These are phyloP conservation scores for Ricordea florida DNA, from an alignment of 92 coral and sea anemone species.

Conservation along the genomic window DNA sequence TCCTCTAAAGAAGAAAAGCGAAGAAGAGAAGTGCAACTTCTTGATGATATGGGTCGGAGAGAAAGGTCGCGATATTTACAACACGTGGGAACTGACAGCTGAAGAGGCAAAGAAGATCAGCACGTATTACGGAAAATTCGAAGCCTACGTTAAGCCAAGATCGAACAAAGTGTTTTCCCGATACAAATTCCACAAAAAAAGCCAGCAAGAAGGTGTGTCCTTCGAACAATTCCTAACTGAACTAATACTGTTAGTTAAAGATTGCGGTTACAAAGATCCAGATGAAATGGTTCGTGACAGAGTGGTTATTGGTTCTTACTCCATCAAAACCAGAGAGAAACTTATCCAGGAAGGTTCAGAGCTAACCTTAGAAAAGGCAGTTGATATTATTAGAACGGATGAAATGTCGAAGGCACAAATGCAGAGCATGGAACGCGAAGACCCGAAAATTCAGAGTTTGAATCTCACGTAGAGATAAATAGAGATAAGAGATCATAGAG, in stretches of 20 bases:
- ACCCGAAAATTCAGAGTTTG: conserved; percentile 3
- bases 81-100: conserved; percentile 49
- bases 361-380: conserved; percentile 54
- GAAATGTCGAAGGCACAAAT: conserved; percentile 49
- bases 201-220: conserved; percentile 27
- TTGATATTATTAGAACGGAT: conserved; percentile 37
- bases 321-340: conserved; percentile 39
- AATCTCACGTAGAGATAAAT: too few species aligned
- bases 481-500: too few species aligned
- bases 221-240: conserved; percentile 49
- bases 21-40: conserved; percentile 29
- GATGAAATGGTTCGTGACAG: conserved; percentile 74
- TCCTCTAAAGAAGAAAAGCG: too few species aligned
- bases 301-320: conserved; percentile 40
- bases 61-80: conserved; percentile 50
- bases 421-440: conserved; percentile 35
- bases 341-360: conserved; percentile 52
- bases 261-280: conserved; percentile 53
- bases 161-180: conserved; percentile 42
- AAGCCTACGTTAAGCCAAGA: conserved; percentile 23
- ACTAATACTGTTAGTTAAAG: conserved; percentile 39
- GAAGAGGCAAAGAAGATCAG: conserved; percentile 49
- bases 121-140: conserved; percentile 24
- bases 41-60: conserved; percentile 48
- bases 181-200: conserved; percentile 50